Percentiles rank a stretch among this genome's conserved stretches.
Conservation (phyloP, 2,888 invertebrate genomes). For the Tiliacea aurago region DNA sequence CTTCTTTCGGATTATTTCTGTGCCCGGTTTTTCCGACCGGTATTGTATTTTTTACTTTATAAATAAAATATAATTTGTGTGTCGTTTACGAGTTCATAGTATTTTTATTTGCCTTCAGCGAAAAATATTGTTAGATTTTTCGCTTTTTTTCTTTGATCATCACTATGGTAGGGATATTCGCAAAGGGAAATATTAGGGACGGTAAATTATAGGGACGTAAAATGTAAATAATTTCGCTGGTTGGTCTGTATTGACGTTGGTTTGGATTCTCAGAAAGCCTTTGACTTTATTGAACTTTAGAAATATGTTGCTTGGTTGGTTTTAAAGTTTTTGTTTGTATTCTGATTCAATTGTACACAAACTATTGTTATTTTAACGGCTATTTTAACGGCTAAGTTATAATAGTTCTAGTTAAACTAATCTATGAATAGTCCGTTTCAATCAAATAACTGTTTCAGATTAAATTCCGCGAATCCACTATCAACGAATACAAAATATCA, state of each 20-base stretch:
- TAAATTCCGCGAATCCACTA: not conserved
- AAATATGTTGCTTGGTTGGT: slow-evolving; percentile 16
- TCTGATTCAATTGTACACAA: slow-evolving; percentile 16
- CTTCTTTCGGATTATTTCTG: slow-evolving; percentile 65
- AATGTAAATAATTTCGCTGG: slow-evolving; percentile 25
- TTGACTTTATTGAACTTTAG: slow-evolving; percentile 18
- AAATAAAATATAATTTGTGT: slow-evolving; percentile 66
- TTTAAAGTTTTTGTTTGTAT: slow-evolving; percentile 21
- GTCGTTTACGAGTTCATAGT: slow-evolving; percentile 62
- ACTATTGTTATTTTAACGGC: slow-evolving; percentile 1
- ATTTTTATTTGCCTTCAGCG: slow-evolving; percentile 60
- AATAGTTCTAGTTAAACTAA: slow-evolving; percentile 5
- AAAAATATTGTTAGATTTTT: slow-evolving; percentile 43
- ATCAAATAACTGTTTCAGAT: slow-evolving; percentile 10
- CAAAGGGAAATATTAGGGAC: slow-evolving; percentile 38
- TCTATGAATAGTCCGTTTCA: slow-evolving; percentile 8
- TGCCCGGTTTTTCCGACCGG: slow-evolving; percentile 57
- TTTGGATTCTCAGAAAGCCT: not conserved
- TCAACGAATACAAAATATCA: not conserved
- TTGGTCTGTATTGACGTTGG: slow-evolving; percentile 1
- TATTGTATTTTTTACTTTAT: slow-evolving; percentile 60
- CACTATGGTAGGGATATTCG: slow-evolving; percentile 24
- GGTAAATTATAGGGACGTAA: slow-evolving; percentile 36
- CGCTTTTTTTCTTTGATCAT: slow-evolving; percentile 54
- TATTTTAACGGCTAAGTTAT: slow-evolving; percentile 2